These are phyloP conservation scores for Eristalinus aeneus DNA, from an alignment of 2,888 invertebrate species.

Conservation along the genomic window DNA sequence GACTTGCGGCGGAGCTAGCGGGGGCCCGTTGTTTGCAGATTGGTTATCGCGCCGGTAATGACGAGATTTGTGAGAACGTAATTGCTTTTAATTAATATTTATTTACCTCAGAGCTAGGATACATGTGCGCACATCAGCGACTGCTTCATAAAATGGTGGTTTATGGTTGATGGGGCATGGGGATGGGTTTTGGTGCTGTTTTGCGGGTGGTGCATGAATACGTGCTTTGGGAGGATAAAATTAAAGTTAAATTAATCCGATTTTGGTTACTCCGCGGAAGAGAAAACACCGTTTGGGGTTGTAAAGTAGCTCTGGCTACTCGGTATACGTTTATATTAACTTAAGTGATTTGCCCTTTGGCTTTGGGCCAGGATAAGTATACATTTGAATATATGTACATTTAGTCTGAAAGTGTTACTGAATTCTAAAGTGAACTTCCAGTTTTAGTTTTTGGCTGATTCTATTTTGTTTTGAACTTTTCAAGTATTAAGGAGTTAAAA, in stretches of 20 bases:
- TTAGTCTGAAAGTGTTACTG: no score
- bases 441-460: no score
- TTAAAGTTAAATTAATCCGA: background rate
- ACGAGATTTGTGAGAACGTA: slow-evolving; percentile 65
- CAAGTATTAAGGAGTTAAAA: no score
- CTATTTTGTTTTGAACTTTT: no score
- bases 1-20: background rate
- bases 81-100: slow-evolving; percentile 69
- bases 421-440: no score
- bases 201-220: background rate
- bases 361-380: no score
- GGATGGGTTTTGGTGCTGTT: background rate
- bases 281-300: no score
- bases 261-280: no score
- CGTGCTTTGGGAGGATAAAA: background rate
- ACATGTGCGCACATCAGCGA: slow-evolving; percentile 11
- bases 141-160: slow-evolving; percentile 34
- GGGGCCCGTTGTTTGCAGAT: slow-evolving; percentile 43
- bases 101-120: slow-evolving; percentile 44
- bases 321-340: no score
- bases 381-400: no score
- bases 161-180: slow-evolving; percentile 17
- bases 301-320: no score
- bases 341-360: no score
- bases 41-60: slow-evolving; percentile 56